These are phyloP conservation scores for Spea bombifrons DNA, from an alignment of 2,113 vertebrate species.

Conservation along the genomic window DNA sequence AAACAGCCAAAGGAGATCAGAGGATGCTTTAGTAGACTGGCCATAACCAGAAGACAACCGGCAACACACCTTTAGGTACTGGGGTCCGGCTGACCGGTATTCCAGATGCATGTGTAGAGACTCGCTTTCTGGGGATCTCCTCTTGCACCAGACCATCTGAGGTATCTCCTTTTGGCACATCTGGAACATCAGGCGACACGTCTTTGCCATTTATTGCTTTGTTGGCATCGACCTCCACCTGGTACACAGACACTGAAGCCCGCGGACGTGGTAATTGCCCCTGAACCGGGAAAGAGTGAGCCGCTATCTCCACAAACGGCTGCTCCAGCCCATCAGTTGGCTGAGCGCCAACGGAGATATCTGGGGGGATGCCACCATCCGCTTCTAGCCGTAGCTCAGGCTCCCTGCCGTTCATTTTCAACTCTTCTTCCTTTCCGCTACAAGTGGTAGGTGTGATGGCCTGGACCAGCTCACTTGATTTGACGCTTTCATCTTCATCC, in stretches of 20 bases:
- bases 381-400: neutral
- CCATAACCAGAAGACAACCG: constrained; percentile 29
- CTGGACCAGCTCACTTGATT: neutral
- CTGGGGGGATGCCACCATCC: neutral
- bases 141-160: neutral
- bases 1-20: constrained; percentile 51
- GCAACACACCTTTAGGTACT: constrained; percentile 70
- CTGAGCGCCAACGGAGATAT: neutral
- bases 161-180: constrained; percentile 27
- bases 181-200: neutral
- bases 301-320: constrained; percentile 6
- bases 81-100: constrained; percentile 60
- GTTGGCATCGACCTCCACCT: constrained; percentile 51
- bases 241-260: constrained; percentile 47
- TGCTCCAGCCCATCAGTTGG: neutral
- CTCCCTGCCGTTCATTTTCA: constrained; percentile 3
- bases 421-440: neutral
- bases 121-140: constrained; percentile 47
- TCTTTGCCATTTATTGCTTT: constrained; percentile 37
- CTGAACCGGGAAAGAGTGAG: constrained; percentile 14
- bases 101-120: constrained; percentile 38
- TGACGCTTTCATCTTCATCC: neutral
- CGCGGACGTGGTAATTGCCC: constrained; percentile 8
- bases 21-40: constrained; percentile 47
- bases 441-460: neutral